Conservation (phyloP, 2,113 vertebrate genomes). For the Entosphenus tridentatus region DNA sequence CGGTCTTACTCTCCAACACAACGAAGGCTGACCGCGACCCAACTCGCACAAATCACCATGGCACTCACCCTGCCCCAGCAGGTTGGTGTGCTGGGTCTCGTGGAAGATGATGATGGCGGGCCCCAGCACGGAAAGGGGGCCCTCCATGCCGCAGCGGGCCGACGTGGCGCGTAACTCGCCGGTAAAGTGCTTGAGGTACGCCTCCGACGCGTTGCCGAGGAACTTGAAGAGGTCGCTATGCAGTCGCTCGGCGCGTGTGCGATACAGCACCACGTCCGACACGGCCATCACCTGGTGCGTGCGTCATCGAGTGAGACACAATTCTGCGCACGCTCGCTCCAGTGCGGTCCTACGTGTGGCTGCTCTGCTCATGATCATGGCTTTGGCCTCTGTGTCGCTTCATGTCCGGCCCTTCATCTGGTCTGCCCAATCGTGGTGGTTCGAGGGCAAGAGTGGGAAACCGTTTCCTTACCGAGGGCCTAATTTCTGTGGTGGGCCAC, state of each 20-base stretch:
- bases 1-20: too few relatives aligned
- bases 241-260: conserved; percentile 80
- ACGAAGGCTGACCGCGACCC: too few relatives aligned
- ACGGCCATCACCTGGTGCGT: conserved; percentile 29
- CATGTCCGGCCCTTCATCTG: too few relatives aligned
- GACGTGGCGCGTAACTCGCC: conserved; percentile 88
- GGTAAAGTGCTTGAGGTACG: conserved; percentile 89
- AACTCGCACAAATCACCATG: background rate
- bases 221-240: conserved; percentile 98
- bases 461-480: too few relatives aligned
- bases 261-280: conserved; percentile 84
- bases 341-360: too few relatives aligned
- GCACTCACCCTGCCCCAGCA: conserved; percentile 69
- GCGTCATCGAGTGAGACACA: too few relatives aligned
- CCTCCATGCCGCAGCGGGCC: conserved; percentile 75
- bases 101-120: conserved; percentile 94
- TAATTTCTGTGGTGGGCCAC: too few relatives aligned
- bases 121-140: conserved; percentile 77
- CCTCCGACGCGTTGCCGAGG: conserved; percentile 83
- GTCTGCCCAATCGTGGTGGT: too few relatives aligned
- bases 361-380: too few relatives aligned
- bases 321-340: too few relatives aligned
- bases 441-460: too few relatives aligned
- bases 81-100: conserved; percentile 86
- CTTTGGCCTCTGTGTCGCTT: too few relatives aligned